Percentiles rank a stretch among this genome's conserved stretches.
phyloP scores from a whole-genome alignment of 2,888 invertebrate genomes.

The Azorinus chamasolen region DNA sequence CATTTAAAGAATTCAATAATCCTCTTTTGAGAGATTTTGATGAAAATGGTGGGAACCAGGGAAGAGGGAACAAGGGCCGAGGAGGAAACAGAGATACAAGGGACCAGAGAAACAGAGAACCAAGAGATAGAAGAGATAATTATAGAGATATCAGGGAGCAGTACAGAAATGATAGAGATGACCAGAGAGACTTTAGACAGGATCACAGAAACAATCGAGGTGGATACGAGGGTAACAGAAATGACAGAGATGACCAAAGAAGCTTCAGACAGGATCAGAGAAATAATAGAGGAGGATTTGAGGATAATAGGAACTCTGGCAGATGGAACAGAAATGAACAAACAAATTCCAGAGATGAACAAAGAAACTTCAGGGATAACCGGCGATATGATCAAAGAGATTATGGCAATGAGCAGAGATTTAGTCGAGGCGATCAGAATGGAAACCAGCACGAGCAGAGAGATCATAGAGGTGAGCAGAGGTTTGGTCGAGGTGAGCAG shows the following conservation, averaged over 20 bases:
- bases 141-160: conserved; percentile 55
- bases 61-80: conserved; percentile 9
- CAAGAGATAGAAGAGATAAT: conserved; percentile 45
- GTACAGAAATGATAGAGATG: conserved; percentile 39
- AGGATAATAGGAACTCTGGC: too few species aligned
- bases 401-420: background rate
- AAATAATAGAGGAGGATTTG: too few species aligned
- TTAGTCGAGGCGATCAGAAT: background rate
- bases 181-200: conserved; percentile 6
- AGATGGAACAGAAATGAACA: too few species aligned
- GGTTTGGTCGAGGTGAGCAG: too few species aligned
- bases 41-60: background rate
- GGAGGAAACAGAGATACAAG: conserved; percentile 28
- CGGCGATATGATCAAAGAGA: conserved; percentile 6
- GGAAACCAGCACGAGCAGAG: background rate
- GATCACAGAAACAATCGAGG: background rate
- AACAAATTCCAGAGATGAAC: too few species aligned
- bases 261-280: too few species aligned
- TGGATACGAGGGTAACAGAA: background rate
- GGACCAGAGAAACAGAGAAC: conserved; percentile 19
- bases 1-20: conserved; percentile 14
- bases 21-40: conserved; percentile 6
- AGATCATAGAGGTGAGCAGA: too few species aligned
- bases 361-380: conserved; percentile 15
- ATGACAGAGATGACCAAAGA: background rate